A percentile compares a stretch with the other conserved stretches of the same genome.
phyloP scores from a whole-genome alignment of 1,140 invertebrate genomes.

The Chironomus tepperi region DNA sequence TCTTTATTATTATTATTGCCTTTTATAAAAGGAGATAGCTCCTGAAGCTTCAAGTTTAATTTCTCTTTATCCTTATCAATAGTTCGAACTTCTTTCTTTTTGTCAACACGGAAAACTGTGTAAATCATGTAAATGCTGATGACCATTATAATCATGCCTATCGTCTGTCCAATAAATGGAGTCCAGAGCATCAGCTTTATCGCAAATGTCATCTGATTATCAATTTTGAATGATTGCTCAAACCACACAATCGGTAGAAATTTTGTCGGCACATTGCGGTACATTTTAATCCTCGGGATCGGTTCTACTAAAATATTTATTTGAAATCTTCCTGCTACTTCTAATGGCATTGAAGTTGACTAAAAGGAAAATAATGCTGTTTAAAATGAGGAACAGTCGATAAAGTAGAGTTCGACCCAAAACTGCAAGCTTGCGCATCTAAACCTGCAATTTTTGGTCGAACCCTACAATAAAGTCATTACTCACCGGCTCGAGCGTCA shows the following conservation, averaged over 20 bases:
- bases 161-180: slow-evolving; percentile 34
- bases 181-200: slow-evolving; percentile 32
- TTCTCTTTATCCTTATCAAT: too few species aligned
- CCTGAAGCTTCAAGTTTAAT: too few species aligned
- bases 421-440: too few species aligned
- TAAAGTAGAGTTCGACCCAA: too few species aligned
- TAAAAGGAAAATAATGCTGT: slow-evolving; percentile 30
- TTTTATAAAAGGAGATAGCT: too few species aligned
- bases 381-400: not conserved
- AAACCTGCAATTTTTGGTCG: too few species aligned
- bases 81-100: too few species aligned
- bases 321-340: slow-evolving; percentile 65
- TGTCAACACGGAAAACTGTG: too few species aligned
- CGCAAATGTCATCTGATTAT: slow-evolving; percentile 43
- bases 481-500: slow-evolving; percentile 63
- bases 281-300: slow-evolving; percentile 47
- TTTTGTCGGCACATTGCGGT: slow-evolving; percentile 53
- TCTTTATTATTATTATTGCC: too few species aligned
- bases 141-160: slow-evolving; percentile 29
- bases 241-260: slow-evolving; percentile 74
- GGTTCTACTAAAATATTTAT: slow-evolving; percentile 65
- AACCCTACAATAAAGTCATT: slow-evolving; percentile 38
- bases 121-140: too few species aligned
- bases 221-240: slow-evolving; percentile 52
- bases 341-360: slow-evolving; percentile 64